These are phyloP conservation scores for Panzeria rudis DNA, from an alignment of 2,888 invertebrate genomes.

Conservation along the genomic window DNA sequence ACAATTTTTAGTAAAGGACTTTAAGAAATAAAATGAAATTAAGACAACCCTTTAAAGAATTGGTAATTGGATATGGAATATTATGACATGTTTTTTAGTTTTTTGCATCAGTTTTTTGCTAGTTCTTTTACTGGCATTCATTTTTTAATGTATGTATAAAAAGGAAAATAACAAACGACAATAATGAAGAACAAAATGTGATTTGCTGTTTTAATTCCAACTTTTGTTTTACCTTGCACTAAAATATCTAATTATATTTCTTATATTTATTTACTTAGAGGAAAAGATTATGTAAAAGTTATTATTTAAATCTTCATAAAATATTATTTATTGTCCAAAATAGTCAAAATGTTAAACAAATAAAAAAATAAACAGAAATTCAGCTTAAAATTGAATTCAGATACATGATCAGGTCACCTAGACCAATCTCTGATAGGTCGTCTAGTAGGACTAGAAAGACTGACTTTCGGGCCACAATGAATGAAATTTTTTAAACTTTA, in stretches of 20 bases:
- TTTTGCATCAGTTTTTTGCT: background rate
- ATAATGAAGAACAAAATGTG: background rate
- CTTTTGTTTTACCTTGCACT: background rate
- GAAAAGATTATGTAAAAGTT: too few species aligned
- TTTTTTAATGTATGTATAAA: background rate
- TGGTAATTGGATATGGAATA: constrained; percentile 58
- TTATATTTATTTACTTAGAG: background rate
- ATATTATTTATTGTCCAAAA: too few species aligned
- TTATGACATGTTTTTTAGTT: constrained; percentile 4
- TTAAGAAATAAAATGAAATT: constrained; percentile 1
- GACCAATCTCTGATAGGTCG: too few species aligned
- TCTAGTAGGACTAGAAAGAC: too few species aligned
- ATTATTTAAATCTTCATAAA: too few species aligned
- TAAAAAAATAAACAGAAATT: too few species aligned
- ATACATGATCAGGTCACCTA: too few species aligned
- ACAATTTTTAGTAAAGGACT: background rate
- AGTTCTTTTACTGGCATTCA: background rate
- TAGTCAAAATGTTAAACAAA: too few species aligned
- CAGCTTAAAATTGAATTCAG: too few species aligned
- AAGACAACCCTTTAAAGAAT: constrained; percentile 50
- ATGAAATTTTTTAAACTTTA: too few species aligned
- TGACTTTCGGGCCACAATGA: too few species aligned
- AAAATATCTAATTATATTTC: background rate
- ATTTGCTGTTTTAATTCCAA: background rate
- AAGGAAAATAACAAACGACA: background rate